Evolutionary conservation across 2,888 invertebrate species (phyloP).

Genomic region (Reticulitermes lucifugus): DNA sequence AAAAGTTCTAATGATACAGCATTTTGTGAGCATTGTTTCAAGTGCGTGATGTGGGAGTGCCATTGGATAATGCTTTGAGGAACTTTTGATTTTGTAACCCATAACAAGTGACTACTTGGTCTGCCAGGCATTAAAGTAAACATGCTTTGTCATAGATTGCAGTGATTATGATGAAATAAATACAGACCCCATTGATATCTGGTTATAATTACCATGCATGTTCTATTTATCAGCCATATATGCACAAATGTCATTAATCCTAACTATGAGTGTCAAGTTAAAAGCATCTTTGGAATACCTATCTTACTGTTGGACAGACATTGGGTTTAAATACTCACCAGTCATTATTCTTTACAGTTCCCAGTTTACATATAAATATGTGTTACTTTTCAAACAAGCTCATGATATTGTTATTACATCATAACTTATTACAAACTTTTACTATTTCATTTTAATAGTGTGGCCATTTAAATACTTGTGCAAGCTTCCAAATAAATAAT

Average conservation of each 20-base stretch:
- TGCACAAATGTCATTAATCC: not conserved
- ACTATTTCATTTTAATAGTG: not conserved
- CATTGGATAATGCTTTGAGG: not conserved
- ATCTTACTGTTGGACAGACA: slow-evolving; percentile 6
- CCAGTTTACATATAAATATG: not conserved
- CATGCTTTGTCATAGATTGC: not conserved
- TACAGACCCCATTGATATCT: not conserved
- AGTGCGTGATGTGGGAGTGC: not conserved
- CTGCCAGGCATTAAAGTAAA: not conserved
- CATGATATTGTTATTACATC: slow-evolving; percentile 1
- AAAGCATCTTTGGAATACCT: slow-evolving; percentile 28
- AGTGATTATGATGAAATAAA: not conserved
- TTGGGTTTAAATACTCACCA: not conserved
- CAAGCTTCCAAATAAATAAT: slow-evolving; percentile 30
- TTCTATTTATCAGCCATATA: not conserved
- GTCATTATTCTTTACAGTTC: not conserved
- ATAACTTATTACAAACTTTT: slow-evolving; percentile 18
- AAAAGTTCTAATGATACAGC: not conserved
- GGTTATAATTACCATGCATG: not conserved
- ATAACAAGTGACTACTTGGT: not conserved
- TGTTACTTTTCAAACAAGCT: not conserved
- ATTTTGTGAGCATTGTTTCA: not conserved
- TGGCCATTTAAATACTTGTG: slow-evolving; percentile 9
- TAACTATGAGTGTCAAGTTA: slow-evolving; percentile 8
- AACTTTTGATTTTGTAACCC: not conserved